Evolutionary conservation across 1,140 invertebrate genomes (phyloP), one percentile per base, ranked within the genome.

Genomic region (Pseudachorutes palmiensis): DNA sequence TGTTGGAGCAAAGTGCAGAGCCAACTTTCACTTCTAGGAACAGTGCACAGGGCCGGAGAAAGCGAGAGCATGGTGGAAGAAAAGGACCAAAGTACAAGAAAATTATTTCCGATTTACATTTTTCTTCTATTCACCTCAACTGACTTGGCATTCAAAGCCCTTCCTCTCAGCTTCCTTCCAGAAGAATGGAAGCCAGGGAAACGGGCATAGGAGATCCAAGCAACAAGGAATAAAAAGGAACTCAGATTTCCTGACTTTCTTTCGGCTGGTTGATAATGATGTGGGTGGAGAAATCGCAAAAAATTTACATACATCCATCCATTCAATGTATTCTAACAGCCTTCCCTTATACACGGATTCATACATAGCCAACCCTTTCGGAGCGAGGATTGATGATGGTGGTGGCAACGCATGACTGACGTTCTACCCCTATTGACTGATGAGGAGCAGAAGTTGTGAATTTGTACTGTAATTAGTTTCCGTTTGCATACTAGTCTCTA

Each of bases 21-120:
- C 24, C 51, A 26, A 26, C 3, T 55, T 55, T 24, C 51, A 14
- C 24, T 55, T 19, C 36, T 9, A 41, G 36, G 36, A 9, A n/a
- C n/a, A n/a, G n/a, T n/a, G n/a, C n/a, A n/a, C n/a, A n/a, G n/a
- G n/a, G 3, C 51, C 51, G 9, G 5, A 55, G 24, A 55, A 55
- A 5, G 5, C 33, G 24, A 12, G 19, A 32, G 22, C 28, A 65
- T 12, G 26, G 26, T 24, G 30, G 49, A 58, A 66, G 57, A 66
- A 28, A 66, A 45, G 63, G 31, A 55, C 55, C 51, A 33, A 66
- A 63, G 60, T 67, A 67, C 66, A 55, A 67, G 66, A 64, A 67
- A 67, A 67, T 67, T 67, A 63, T 67, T 67, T 67, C 66, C 66
- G 60, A 67, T 67, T 67, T 67, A 63, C 66, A 67, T 67, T 62